Evolutionary conservation across 2,113 vertebrate genomes (phyloP), one percentile per base, ranked within the genome.

Genomic region (Bos javanicus): DNA sequence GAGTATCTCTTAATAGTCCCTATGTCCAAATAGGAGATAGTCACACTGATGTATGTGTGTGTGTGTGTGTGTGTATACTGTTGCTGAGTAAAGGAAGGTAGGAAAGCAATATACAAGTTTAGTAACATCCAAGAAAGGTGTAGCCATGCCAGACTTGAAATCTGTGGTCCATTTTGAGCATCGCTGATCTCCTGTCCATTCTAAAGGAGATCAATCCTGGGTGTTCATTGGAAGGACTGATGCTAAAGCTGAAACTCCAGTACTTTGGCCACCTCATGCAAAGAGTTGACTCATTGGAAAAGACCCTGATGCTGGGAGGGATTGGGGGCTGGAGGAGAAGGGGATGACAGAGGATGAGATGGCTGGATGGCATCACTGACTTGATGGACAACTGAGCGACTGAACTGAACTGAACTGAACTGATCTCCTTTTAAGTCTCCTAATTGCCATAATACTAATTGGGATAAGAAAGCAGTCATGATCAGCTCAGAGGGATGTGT

Each of bases 321-420:
- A 62, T 62, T 62, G 28, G 5, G 60, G 60, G 60, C 60, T 30
- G 60, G 28, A 62, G 13, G 28, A 62, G 0, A 62, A 62, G 28
- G 60, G 13, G 28, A 62, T 1, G 2, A 2, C 28, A 15, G 60
- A 62, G 60, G 60, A 62, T 62, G 28, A 62, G 60, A 30, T 62
- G 60, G 28, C 28, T 62, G 60, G 60, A 62, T 62, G 28, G 60
- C 28, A 62, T 62, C 28, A 30, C 13, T 0, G 0, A 62, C 60
- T 15, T 1, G 0, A 62, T 30, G 60, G 28, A 62, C 0, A 0
- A 62, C 60, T 62, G 28, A 62, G 6, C 0, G 2, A 60, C 26
- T 60, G 26, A 28, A 30, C 13, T 62, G 60, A 62, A 30, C 59
- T 56, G 54, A 56, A 57, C 56, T 62, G 14, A 62, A 62, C 23